Base-by-base conservation (phyloP, 2,888 invertebrate genomes). In the Corbicula japonica region DNA sequence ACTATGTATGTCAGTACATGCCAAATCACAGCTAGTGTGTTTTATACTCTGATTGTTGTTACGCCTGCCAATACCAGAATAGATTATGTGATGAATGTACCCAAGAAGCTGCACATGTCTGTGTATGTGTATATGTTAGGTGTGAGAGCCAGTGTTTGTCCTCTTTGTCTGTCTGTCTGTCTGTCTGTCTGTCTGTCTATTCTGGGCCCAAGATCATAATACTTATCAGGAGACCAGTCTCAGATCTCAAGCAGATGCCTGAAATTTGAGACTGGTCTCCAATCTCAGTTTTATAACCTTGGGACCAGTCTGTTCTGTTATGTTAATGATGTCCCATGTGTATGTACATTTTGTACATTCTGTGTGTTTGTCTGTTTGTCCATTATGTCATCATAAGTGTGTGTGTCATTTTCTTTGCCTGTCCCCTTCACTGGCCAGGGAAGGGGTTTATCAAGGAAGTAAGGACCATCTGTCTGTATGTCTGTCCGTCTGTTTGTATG, bases 11-110 rank as follows among this genome's bases (percentile, higher is more conserved):
- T 48, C 50, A 71, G 44, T 44, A 72, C 63, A 72, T 72, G 71
- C 71, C 62, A 72, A 62, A 72, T 62, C 54, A 72, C 71, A 72
- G 71, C 71, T 62, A 72, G 26, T 54, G n/a, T 62, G 32, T 61
- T 23, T 21, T 54, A 66, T 18, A 41, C 66, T 66, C 66, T 66
- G 52, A 54, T 54, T 66, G 54, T 52, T 66, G 52, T 52, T 52
- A 28, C 52, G 66, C 66, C 66, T 66, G 66, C 66, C 30, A 52
- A 32, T 66, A 66, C 66, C 66, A 66, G 66, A 54, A 23, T 66
- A 66, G 66, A 66, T 66, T n/a, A 66, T 66, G 66, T 66, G 52
- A 66, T 66, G 66, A 66, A 38, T 66, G 66, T 66, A 66, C 66
- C 66, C 66, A 54, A 66, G 66, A 66, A 54, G 63, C 63, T 63